Base-by-base conservation (phyloP, 1,140 invertebrate genomes). In the Cotesia vestalis region DNA sequence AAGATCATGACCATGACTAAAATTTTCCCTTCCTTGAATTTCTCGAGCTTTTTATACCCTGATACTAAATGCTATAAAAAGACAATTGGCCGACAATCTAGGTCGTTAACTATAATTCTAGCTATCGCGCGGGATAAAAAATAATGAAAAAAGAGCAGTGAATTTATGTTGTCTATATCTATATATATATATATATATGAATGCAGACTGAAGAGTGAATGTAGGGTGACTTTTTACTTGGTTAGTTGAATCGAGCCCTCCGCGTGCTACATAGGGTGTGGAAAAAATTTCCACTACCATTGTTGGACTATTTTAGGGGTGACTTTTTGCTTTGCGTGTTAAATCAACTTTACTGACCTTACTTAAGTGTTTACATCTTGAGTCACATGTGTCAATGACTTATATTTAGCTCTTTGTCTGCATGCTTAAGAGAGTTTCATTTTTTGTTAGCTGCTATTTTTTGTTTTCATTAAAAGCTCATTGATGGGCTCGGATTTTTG, bases 191-290 rank as follows among this genome's bases (percentile, higher is more conserved):
- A 46, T 46, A 46, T 46, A 46, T 8, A 46, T 46, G 40, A 46
- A 46, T 46, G 40, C 40, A 46, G 40, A 46, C 40, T 6, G 40
- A 46, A 46, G 52, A 55, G 67, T 64, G 69, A 60, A 46, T 67
- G 53, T 68, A 77, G 79, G 80, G 79, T 82, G 79, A 79, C 77
- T 83, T 84, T 84, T 81, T 83, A 80, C 62, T 72, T 14, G 36
- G 64, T 68, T 27, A 59, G 55, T 68, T 46, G 40, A 46, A 46
- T 46, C 40, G 40, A 46, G 40, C 40, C 40, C 40, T 46, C 69
- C 3, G 35, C 40, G 53, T 71, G 40, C 3, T 63, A 51, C 59
- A 71, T 60, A 17, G 27, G 17, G 66, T 69, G 66, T 57, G 36
- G 52, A 51, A 66, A 69, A 74, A 70, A 73, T 66, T 69, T 55